These are phyloP conservation scores for Mesocentrotus franciscanus DNA, from an alignment of 53 echinoderm and acorn worm species.

Conservation along the genomic window DNA sequence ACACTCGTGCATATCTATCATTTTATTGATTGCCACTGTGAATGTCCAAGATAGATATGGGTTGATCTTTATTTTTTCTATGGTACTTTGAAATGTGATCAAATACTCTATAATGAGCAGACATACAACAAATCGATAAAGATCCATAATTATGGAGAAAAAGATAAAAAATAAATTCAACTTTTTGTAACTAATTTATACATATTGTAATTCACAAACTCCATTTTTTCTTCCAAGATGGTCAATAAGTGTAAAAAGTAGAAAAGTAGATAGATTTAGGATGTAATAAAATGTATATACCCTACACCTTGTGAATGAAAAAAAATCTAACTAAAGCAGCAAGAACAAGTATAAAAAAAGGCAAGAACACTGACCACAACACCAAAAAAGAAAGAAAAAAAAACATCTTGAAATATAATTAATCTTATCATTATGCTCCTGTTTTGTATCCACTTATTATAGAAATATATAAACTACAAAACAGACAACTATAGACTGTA, in stretches of 20 bases:
- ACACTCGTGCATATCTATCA: no score
- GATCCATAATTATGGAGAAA: no score
- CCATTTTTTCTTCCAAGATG: background rate
- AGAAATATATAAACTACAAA: background rate
- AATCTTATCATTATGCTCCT: background rate
- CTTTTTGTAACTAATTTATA: background rate
- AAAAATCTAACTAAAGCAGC: background rate
- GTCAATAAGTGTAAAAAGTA: conserved; percentile 9
- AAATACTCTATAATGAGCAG: no score
- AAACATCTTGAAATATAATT: background rate
- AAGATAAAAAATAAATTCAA: no score
- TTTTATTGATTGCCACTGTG: no score
- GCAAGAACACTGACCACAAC: conserved; percentile 37
- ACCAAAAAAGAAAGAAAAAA: background rate
- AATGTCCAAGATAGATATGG: no score
- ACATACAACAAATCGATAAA: no score
- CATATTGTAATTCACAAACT: background rate
- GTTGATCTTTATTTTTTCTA: background rate
- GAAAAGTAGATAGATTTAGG: background rate
- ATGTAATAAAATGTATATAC: background rate
- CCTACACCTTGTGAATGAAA: background rate
- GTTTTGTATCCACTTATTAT: background rate
- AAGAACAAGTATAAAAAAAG: conserved; percentile 22
- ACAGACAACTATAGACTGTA: background rate
- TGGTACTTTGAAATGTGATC: background rate